These are phyloP conservation scores for Lasioglossum lativentre DNA, from an alignment of 2,888 invertebrate genomes.

Conservation along the genomic window DNA sequence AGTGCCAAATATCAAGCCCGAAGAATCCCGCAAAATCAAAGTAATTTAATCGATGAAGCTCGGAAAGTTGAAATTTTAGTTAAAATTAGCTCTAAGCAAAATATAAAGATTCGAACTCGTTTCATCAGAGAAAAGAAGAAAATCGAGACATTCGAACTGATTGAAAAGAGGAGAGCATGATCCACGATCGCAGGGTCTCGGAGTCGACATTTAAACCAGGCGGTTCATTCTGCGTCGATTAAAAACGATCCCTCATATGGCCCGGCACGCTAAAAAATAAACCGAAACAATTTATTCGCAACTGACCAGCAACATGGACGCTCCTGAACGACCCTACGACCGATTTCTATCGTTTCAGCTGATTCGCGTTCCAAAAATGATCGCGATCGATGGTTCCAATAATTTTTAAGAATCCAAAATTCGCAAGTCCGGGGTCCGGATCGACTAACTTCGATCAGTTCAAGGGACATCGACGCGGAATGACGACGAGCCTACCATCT, in stretches of 20 bases:
- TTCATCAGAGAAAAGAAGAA: neutral
- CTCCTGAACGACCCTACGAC: too few species aligned
- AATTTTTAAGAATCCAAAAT: neutral
- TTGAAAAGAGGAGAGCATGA: neutral
- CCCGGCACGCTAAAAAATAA: neutral
- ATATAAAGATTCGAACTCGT: too few species aligned
- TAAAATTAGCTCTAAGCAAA: too few species aligned
- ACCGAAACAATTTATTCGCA: neutral
- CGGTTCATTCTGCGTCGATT: neutral
- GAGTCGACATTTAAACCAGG: neutral
- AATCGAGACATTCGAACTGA: neutral
- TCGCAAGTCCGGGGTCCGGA: neutral
- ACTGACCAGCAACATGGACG: neutral
- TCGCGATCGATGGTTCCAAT: neutral
- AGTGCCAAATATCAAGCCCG: neutral
- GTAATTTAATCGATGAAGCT: neutral
- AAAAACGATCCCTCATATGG: neutral
- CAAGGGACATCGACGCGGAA: neutral
- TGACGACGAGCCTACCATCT: constrained; percentile 23
- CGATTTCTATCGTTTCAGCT: neutral
- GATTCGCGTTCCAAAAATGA: neutral
- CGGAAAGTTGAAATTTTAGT: too few species aligned
- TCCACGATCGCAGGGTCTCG: neutral
- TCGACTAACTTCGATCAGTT: neutral
- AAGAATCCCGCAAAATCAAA: neutral